A percentile compares a stretch with the other conserved stretches of the same genome.
Conservation (phyloP, 1,140 invertebrate species). For the Globodera rostochiensis region DNA sequence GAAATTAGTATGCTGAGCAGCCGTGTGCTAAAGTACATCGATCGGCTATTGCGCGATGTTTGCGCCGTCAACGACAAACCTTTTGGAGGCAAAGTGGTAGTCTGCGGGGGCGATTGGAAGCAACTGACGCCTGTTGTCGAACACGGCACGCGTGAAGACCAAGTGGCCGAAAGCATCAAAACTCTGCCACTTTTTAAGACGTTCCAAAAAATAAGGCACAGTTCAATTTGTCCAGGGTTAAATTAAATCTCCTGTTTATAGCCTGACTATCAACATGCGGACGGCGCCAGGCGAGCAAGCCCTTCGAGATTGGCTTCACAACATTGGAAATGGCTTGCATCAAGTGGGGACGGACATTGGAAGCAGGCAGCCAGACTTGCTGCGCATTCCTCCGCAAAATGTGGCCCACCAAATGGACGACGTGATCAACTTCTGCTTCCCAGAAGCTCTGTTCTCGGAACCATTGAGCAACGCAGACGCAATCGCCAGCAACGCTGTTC, state of each 20-base stretch:
- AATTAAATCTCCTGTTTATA: background rate
- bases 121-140: slow-evolving; percentile 55
- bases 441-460: too few relatives aligned
- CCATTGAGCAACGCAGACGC: too few relatives aligned
- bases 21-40: background rate
- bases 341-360: background rate
- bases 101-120: slow-evolving; percentile 60
- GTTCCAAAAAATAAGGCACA: slow-evolving; percentile 16
- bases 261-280: slow-evolving; percentile 31
- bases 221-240: background rate
- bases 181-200: background rate
- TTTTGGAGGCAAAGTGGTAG: slow-evolving; percentile 55
- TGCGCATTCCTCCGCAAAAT: background rate
- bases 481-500: too few relatives aligned
- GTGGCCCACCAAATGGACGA: background rate
- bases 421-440: slow-evolving; percentile 1
- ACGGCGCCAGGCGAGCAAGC: background rate
- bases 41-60: slow-evolving; percentile 8
- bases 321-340: slow-evolving; percentile 18
- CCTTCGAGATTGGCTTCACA: background rate
- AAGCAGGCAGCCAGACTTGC: background rate
- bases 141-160: slow-evolving; percentile 10
- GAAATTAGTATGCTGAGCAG: slow-evolving; percentile 11
- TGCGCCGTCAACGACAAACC: slow-evolving; percentile 12
- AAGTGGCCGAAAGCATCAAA: slow-evolving; percentile 16